Percentiles rank a stretch among this genome's conserved stretches.
Conservation (phyloP, 2,113 vertebrate species). For the Cnemophilus loriae region DNA sequence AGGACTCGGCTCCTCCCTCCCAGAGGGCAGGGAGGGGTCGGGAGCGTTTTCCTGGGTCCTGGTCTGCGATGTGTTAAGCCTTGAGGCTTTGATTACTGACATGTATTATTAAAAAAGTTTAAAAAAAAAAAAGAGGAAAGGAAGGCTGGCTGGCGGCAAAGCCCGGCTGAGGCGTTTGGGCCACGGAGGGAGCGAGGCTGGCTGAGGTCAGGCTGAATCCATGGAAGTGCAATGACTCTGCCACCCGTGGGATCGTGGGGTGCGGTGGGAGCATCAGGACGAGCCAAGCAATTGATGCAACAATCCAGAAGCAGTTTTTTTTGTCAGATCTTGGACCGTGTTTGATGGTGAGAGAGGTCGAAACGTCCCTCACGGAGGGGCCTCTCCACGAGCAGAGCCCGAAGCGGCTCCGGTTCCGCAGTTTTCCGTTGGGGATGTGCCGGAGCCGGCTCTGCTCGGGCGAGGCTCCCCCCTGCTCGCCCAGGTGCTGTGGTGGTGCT, state of each 20-base stretch:
- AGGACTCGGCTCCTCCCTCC: not conserved
- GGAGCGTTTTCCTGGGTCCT: not conserved
- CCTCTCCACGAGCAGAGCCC: not conserved
- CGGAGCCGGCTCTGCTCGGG: not conserved
- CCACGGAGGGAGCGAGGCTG: not conserved
- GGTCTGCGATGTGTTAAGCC: not conserved
- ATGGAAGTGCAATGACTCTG: conserved; percentile 19
- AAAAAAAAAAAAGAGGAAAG: not conserved
- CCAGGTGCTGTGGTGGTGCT: not conserved
- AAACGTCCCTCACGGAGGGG: accelerated
- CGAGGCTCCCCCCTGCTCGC: not conserved
- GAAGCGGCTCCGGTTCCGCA: not conserved
- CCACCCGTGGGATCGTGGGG: not conserved
- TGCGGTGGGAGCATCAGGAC: not conserved
- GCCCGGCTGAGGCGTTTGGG: not conserved
- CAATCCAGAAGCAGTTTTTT: not conserved
- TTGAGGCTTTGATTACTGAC: conserved; percentile 22
- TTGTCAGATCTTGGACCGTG: not conserved
- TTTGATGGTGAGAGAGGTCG: conserved; percentile 18
- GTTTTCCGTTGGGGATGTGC: not conserved
- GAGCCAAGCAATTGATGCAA: not conserved
- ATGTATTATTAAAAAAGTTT: not conserved
- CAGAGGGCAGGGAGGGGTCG: not conserved
- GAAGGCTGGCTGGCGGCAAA: not conserved
- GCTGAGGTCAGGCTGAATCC: not conserved